phyloP scores from a whole-genome alignment of 2,888 invertebrate species.

The Creontiades dilutus region DNA sequence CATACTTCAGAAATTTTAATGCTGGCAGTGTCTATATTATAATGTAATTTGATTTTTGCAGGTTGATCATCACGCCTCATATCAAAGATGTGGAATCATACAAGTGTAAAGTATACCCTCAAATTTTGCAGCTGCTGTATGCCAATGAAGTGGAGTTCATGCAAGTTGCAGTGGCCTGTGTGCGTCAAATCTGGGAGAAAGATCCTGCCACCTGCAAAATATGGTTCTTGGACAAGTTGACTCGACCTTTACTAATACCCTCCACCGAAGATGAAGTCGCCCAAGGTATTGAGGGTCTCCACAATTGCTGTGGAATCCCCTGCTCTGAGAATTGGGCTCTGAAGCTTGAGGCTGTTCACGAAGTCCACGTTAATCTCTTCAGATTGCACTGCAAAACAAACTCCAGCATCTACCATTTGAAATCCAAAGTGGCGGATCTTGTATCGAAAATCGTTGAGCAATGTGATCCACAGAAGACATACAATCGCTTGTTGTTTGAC shows the following conservation, averaged over 20 bases:
- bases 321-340: slow-evolving; percentile 78
- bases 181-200: slow-evolving; percentile 80
- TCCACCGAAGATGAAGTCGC: slow-evolving; percentile 77
- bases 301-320: slow-evolving; percentile 78
- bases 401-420: slow-evolving; percentile 75
- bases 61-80: slow-evolving; percentile 82
- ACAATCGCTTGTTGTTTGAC: slow-evolving; percentile 78
- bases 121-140: slow-evolving; percentile 74
- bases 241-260: slow-evolving; percentile 66
- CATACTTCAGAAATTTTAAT: no score
- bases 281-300: slow-evolving; percentile 77
- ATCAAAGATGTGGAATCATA: slow-evolving; percentile 80
- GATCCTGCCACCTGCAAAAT: slow-evolving; percentile 79
- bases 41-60: slow-evolving; percentile 77
- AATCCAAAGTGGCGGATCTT: slow-evolving; percentile 75
- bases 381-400: slow-evolving; percentile 75
- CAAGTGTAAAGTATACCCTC: slow-evolving; percentile 75
- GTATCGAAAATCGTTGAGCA: slow-evolving; percentile 75
- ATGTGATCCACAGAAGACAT: slow-evolving; percentile 76
- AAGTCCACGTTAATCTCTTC: slow-evolving; percentile 75
- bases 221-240: slow-evolving; percentile 78
- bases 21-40: no score
- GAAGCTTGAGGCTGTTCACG: slow-evolving; percentile 77
- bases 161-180: slow-evolving; percentile 81
- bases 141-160: slow-evolving; percentile 77